These are phyloP conservation scores for Drosophila seguyi DNA, from an alignment of 1,140 invertebrate genomes.

Conservation along the genomic window DNA sequence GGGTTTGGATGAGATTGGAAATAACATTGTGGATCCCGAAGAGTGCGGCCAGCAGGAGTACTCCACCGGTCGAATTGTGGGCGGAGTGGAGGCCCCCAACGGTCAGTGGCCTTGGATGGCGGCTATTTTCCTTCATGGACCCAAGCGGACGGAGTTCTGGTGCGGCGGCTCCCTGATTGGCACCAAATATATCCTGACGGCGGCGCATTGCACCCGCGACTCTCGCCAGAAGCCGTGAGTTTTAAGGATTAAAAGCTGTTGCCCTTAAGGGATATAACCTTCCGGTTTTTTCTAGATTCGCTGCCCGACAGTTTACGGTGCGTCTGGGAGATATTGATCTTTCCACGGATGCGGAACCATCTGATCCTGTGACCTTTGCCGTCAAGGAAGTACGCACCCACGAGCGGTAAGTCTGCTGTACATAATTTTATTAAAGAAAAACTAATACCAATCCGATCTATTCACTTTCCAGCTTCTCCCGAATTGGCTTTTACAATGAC, in stretches of 20 bases:
- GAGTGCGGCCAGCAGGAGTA: constrained; percentile 93
- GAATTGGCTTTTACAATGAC: constrained; percentile 96
- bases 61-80: constrained; percentile 93
- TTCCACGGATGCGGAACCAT: constrained; percentile 92
- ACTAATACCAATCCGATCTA: not conserved
- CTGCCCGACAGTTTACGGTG: constrained; percentile 94
- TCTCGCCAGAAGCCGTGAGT: constrained; percentile 94
- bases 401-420: constrained; percentile 85
- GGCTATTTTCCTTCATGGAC: constrained; percentile 95
- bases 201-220: constrained; percentile 96
- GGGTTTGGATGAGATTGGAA: constrained; percentile 76
- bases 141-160: constrained; percentile 95
- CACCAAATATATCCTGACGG: constrained; percentile 92
- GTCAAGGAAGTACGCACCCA: constrained; percentile 92
- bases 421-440: not conserved
- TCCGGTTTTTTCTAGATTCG: constrained; percentile 88
- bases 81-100: constrained; percentile 92
- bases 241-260: not conserved
- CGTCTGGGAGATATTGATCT: constrained; percentile 95
- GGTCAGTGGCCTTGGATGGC: constrained; percentile 97
- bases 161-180: constrained; percentile 96
- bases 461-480: constrained; percentile 87
- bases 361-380: constrained; percentile 90
- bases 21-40: constrained; percentile 86
- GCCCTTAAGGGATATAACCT: not conserved